Evolutionary conservation across 2,797 vertebrate genomes (phyloP).

Genomic region (Danio jaintianensis): DNA sequence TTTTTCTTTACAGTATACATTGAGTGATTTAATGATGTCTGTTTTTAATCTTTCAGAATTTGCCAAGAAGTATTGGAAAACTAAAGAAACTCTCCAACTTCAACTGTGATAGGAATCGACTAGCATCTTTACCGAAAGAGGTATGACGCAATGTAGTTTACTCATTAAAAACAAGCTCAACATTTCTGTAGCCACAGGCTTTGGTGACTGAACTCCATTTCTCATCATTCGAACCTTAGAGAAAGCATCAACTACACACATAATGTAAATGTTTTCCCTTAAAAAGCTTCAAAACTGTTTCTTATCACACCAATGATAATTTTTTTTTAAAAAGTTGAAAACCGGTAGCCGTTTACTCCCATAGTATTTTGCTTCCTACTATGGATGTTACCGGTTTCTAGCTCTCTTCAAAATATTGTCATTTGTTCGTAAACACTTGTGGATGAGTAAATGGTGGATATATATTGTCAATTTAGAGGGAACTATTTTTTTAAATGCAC

Average conservation of each 20-base stretch:
- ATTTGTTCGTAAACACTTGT: no score
- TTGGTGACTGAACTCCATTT: background rate
- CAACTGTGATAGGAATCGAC: conserved; percentile 95
- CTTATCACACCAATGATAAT: no score
- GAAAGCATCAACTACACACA: background rate
- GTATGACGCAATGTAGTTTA: conserved; percentile 71
- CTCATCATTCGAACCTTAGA: background rate
- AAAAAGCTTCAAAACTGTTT: no score
- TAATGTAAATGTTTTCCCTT: no score
- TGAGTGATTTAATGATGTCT: background rate
- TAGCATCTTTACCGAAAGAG: conserved; percentile 94
- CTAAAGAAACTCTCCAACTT: conserved; percentile 95
- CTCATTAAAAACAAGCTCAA: background rate
- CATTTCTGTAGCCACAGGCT: background rate
- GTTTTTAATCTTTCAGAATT: conserved; percentile 76
- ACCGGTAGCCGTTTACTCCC: no score
- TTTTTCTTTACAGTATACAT: background rate
- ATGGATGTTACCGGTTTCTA: no score
- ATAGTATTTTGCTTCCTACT: no score
- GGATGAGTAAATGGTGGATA: no score
- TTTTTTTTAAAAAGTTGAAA: no score
- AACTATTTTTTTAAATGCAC: background rate
- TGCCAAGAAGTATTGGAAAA: conserved; percentile 94
- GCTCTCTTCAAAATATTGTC: no score
- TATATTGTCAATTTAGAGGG: no score